Conservation (phyloP, 1,140 invertebrate genomes). For the Danaus melanippus region DNA sequence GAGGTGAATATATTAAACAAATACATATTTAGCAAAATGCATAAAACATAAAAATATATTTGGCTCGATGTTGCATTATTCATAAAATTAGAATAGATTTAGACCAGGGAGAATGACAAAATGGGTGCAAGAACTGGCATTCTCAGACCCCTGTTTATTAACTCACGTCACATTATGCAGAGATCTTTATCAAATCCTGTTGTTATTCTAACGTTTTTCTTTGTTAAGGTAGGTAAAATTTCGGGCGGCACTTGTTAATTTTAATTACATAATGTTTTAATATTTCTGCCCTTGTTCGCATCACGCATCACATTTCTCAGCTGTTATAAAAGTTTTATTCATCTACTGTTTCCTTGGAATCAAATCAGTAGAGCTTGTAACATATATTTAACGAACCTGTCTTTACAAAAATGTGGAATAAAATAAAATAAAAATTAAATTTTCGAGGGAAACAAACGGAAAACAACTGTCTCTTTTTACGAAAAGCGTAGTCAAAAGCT, state of each 20-base stretch:
- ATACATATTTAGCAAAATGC: no score
- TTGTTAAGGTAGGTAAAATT: conserved; percentile 3
- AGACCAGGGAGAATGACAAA: conserved; percentile 7
- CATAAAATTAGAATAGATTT: neutral
- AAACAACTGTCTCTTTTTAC: no score
- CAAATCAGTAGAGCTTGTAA: conserved; percentile 2
- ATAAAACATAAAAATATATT: no score
- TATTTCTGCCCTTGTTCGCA: neutral
- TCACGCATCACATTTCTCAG: neutral
- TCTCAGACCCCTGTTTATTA: conserved; percentile 15
- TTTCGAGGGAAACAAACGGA: no score
- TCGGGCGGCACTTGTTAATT: no score
- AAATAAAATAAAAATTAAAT: no score
- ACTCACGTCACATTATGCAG: conserved; percentile 14
- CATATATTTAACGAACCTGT: conserved; percentile 8
- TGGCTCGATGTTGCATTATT: no score
- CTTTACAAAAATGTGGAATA: neutral
- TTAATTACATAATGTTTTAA: conserved; percentile 1
- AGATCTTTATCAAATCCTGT: conserved; percentile 23
- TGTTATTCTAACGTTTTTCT: conserved; percentile 22
- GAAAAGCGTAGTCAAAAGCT: no score
- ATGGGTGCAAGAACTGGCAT: conserved; percentile 16
- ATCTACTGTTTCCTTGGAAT: neutral
- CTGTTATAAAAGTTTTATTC: neutral
- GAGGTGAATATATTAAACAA: no score